Evolutionary conservation across 2,888 invertebrate species (phyloP).

Genomic region (Odontocolon sp.): DNA sequence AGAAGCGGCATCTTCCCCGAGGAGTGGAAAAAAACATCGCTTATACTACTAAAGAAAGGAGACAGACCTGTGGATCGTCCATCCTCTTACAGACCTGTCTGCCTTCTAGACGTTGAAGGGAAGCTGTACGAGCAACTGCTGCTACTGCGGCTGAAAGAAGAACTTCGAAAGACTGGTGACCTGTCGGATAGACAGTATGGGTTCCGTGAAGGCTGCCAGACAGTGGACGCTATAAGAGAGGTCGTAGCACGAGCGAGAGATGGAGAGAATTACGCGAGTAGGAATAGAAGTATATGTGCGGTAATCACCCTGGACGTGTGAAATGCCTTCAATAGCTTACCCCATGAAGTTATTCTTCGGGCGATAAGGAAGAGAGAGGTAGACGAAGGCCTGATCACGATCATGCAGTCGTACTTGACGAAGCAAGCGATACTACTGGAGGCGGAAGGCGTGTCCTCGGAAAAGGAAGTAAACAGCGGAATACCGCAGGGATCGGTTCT

Average conservation of each 20-base stretch:
- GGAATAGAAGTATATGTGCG: not conserved
- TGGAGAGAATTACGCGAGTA: not conserved
- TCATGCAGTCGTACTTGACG: not conserved
- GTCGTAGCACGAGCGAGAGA: not conserved
- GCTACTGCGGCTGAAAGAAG: not conserved
- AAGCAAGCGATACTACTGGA: not conserved
- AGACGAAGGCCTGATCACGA: not conserved
- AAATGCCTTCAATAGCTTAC: slow-evolving; percentile 1
- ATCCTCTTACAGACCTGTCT: not conserved
- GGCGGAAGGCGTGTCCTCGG: not conserved
- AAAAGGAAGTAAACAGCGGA: slow-evolving; percentile 17
- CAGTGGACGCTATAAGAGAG: slow-evolving; percentile 38
- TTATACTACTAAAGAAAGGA: slow-evolving; percentile 42
- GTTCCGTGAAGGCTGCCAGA: slow-evolving; percentile 42
- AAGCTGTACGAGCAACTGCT: not conserved
- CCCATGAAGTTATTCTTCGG: not conserved
- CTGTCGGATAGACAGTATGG: slow-evolving; percentile 41
- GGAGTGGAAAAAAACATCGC: slow-evolving; percentile 29
- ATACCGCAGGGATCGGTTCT: slow-evolving; percentile 59
- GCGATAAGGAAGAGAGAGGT: not conserved
- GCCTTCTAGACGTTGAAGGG: not conserved
- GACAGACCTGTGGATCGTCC: not conserved
- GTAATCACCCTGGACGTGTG: not conserved
- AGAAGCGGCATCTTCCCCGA: slow-evolving; percentile 16
- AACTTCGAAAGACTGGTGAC: slow-evolving; percentile 1